Evolutionary conservation across 2,797 vertebrate genomes (phyloP).

Genomic region (Enteromius unitaeniatus): DNA sequence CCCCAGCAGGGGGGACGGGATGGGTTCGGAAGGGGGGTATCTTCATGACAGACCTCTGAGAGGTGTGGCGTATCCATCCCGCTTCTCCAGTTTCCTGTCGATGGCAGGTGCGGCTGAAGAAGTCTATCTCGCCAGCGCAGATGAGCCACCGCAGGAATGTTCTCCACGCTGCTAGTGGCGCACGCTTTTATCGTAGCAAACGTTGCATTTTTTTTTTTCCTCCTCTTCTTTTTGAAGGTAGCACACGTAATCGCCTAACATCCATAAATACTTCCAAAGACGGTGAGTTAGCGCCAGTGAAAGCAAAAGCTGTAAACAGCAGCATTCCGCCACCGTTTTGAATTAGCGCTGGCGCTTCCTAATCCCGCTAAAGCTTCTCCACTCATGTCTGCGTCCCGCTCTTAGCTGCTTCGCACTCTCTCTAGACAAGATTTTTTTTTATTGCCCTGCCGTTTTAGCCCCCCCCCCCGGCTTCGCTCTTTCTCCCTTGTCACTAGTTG

Average conservation of each 20-base stretch:
- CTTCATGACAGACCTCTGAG: slow-evolving; percentile 42
- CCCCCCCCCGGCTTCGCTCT: background rate
- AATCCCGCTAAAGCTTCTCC: slow-evolving; percentile 52
- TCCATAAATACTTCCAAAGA: slow-evolving; percentile 51
- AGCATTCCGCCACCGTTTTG: slow-evolving; percentile 51
- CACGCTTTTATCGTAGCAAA: slow-evolving; percentile 32
- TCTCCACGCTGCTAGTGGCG: background rate
- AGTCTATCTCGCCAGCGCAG: slow-evolving; percentile 47
- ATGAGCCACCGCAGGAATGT: background rate
- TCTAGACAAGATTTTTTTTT: slow-evolving; percentile 36
- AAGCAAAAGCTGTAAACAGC: slow-evolving; percentile 56
- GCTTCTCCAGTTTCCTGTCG: background rate
- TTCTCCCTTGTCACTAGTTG: slow-evolving; percentile 60
- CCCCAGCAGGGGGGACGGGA: slow-evolving; percentile 13
- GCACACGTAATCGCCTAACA: slow-evolving; percentile 50
- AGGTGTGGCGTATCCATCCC: slow-evolving; percentile 14
- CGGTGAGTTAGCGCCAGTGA: slow-evolving; percentile 14
- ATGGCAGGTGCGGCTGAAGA: slow-evolving; percentile 35
- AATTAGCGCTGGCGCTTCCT: slow-evolving; percentile 43
- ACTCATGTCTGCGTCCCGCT: slow-evolving; percentile 46
- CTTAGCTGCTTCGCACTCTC: slow-evolving; percentile 36
- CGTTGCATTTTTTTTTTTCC: slow-evolving; percentile 3
- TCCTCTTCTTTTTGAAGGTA: slow-evolving; percentile 34
- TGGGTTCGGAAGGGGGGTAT: background rate
- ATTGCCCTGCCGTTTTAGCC: slow-evolving; percentile 30